phyloP scores from a whole-genome alignment of 2,113 vertebrate species.

The Ia io region DNA sequence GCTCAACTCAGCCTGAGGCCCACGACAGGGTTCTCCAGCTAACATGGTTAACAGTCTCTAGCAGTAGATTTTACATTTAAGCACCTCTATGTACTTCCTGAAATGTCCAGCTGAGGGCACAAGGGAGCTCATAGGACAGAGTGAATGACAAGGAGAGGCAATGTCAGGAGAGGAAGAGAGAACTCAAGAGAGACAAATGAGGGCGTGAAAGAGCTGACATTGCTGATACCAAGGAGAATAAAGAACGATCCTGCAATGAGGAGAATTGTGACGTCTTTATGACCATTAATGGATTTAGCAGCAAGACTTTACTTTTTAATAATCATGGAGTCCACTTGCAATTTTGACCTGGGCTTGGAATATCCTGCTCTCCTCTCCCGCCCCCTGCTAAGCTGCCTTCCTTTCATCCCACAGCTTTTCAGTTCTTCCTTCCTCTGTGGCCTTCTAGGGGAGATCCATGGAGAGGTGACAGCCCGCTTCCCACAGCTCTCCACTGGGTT shows the following conservation, averaged over 20 bases:
- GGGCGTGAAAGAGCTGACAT: neutral
- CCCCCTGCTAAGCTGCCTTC: slow-evolving; percentile 36
- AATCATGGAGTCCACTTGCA: neutral
- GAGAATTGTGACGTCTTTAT: slow-evolving; percentile 40
- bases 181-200: neutral
- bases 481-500: neutral
- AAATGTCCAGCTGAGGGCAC: neutral
- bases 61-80: neutral
- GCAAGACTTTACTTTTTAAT: slow-evolving; percentile 18
- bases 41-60: fast-evolving
- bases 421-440: neutral
- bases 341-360: neutral
- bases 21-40: neutral
- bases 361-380: neutral
- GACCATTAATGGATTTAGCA: slow-evolving; percentile 53
- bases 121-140: neutral
- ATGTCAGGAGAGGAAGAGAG: neutral
- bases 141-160: neutral
- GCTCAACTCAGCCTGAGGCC: neutral
- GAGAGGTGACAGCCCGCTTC: neutral
- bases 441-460: neutral
- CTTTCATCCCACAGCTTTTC: neutral
- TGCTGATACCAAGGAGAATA: neutral
- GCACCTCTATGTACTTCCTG: neutral
- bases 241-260: neutral